Percentiles rank a stretch among this genome's conserved stretches.
Conservation (phyloP, 2,113 vertebrate species). For the Castor canadensis region DNA sequence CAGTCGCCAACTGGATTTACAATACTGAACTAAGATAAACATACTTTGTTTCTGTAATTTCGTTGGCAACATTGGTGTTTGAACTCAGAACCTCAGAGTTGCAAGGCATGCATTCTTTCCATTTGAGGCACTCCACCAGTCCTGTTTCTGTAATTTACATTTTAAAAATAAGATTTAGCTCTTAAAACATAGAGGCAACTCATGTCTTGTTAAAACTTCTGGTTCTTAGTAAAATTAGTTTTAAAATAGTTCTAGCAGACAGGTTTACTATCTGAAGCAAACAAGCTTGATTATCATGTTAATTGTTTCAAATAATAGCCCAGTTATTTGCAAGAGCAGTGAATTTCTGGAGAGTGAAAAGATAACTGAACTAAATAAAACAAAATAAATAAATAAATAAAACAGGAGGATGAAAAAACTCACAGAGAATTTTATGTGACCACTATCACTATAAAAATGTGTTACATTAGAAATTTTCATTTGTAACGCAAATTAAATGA, state of each 20-base stretch:
- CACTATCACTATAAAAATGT: neutral
- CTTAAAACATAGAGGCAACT: neutral
- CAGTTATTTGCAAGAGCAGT: neutral
- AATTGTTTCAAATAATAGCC: neutral
- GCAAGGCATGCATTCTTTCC: neutral
- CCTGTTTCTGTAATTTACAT: neutral
- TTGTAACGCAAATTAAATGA: too few species aligned
- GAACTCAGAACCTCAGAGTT: too few species aligned
- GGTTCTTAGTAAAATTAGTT: neutral
- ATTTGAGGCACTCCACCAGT: too few species aligned
- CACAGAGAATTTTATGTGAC: neutral
- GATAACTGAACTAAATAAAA: conserved; percentile 19
- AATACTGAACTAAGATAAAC: neutral
- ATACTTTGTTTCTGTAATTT: too few species aligned
- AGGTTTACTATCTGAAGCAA: conserved; percentile 12
- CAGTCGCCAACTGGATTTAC: too few species aligned
- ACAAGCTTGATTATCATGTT: neutral
- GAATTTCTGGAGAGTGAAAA: neutral
- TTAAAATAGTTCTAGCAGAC: neutral
- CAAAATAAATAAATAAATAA: neutral
- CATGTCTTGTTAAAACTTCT: neutral
- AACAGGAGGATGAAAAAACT: neutral
- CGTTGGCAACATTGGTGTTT: too few species aligned
- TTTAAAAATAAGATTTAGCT: neutral
- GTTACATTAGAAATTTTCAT: neutral